Conservation (phyloP, 2,888 invertebrate species). For the Ramazzottius varieornatus region DNA sequence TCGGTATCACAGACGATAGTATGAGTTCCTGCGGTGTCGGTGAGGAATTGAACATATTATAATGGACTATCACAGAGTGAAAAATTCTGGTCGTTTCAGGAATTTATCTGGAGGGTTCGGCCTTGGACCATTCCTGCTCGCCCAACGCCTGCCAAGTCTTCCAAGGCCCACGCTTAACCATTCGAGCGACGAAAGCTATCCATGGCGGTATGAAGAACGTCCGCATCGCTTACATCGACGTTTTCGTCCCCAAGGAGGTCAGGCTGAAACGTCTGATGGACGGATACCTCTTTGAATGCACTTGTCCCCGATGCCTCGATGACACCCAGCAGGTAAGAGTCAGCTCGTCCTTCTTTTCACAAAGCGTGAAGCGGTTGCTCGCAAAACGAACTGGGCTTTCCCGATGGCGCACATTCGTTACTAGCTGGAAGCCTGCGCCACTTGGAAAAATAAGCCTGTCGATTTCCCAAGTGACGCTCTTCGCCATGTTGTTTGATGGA, state of each 20-base stretch:
- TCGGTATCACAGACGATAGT: not conserved
- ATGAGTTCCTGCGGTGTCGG: not conserved
- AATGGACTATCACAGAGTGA: no score
- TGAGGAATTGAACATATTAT: not conserved
- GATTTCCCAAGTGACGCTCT: no score
- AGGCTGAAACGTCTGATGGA: not conserved
- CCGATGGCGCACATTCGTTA: no score
- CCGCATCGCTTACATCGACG: not conserved
- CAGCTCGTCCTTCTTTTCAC: no score
- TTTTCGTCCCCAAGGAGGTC: not conserved
- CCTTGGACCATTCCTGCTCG: not conserved
- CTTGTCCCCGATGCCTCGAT: not conserved
- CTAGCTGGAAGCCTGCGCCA: no score
- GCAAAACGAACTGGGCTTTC: no score
- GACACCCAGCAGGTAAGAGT: no score
- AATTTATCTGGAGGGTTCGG: no score
- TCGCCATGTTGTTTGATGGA: no score
- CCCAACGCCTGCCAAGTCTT: not conserved
- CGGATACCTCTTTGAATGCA: not conserved
- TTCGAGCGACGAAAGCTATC: not conserved
- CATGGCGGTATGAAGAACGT: not conserved
- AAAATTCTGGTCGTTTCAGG: no score
- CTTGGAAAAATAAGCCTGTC: no score
- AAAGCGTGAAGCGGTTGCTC: no score
- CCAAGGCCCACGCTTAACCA: not conserved